Percentiles rank a stretch among this genome's conserved stretches.
Evolutionary conservation across 2,797 vertebrate genomes (phyloP).

Genomic region (Sebastes variabilis): DNA sequence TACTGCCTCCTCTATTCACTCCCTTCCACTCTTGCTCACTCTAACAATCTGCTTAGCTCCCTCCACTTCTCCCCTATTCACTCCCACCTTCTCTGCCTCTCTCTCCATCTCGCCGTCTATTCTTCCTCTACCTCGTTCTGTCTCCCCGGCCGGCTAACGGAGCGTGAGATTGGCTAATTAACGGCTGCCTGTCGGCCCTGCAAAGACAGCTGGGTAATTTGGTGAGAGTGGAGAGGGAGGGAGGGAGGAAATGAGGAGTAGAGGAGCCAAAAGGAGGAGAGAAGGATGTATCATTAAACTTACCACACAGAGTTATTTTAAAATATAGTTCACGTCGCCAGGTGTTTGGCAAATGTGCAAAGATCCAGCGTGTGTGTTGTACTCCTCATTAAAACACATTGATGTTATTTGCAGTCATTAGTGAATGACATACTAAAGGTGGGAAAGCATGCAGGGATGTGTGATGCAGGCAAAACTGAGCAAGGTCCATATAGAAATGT

Average conservation of each 20-base stretch:
- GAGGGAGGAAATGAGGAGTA: slow-evolving; percentile 29
- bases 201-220: slow-evolving; percentile 82
- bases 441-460: not conserved
- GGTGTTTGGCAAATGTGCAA: not conserved
- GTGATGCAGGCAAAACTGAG: not conserved
- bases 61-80: slow-evolving; percentile 43
- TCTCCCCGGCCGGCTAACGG: slow-evolving; percentile 72
- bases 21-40: slow-evolving; percentile 58
- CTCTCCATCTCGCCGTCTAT: slow-evolving; percentile 45
- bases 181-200: slow-evolving; percentile 77
- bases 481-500: not conserved
- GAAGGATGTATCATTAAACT: slow-evolving; percentile 9
- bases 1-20: slow-evolving; percentile 64
- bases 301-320: slow-evolving; percentile 18
- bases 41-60: slow-evolving; percentile 62
- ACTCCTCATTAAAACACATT: not conserved
- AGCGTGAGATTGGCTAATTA: slow-evolving; percentile 83
- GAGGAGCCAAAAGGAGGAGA: slow-evolving; percentile 39
- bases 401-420: not conserved
- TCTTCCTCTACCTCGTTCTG: slow-evolving; percentile 67
- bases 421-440: not conserved
- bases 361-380: not conserved
- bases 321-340: not conserved
- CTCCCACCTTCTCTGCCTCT: slow-evolving; percentile 37
- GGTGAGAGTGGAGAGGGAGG: slow-evolving; percentile 44